A percentile compares a stretch with the other conserved stretches of the same genome.
phyloP scores from a whole-genome alignment of 1,140 invertebrate genomes.

The Polypedilum pembai region DNA sequence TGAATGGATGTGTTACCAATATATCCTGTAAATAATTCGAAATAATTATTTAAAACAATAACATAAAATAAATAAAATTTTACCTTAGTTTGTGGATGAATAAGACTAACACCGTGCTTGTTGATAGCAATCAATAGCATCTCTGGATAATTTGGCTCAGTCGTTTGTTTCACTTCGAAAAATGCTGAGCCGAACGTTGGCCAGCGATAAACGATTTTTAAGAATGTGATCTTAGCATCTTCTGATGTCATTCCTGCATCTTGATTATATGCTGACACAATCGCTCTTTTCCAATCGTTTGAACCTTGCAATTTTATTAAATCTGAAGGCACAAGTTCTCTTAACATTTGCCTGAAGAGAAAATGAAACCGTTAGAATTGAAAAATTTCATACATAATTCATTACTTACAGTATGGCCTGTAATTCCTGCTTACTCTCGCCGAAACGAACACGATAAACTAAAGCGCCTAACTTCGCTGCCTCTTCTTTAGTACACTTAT shows the following conservation, averaged over 20 bases:
- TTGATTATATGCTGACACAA: constrained; percentile 86
- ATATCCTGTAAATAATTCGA: constrained; percentile 68
- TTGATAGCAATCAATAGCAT: constrained; percentile 96
- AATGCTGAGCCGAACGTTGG: constrained; percentile 99
- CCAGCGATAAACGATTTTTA: constrained; percentile 96
- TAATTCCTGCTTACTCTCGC: constrained; percentile 90
- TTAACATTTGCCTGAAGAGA: constrained; percentile 75
- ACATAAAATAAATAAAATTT: constrained; percentile 31
- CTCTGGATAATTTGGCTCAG: constrained; percentile 95
- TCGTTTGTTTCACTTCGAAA: constrained; percentile 98
- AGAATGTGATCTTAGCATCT: constrained; percentile 95
- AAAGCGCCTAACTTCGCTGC: constrained; percentile 86
- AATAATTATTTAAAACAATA: constrained; percentile 32
- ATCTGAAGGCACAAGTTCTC: constrained; percentile 90
- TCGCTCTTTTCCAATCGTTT: constrained; percentile 93
- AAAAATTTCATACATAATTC: neutral
- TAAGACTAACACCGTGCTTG: constrained; percentile 96
- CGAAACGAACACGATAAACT: constrained; percentile 91
- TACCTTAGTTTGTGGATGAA: constrained; percentile 95
- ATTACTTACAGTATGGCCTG: constrained; percentile 78
- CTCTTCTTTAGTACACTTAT: constrained; percentile 90
- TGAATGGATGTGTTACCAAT: constrained; percentile 94
- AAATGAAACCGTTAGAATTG: neutral
- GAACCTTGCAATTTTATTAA: constrained; percentile 84
- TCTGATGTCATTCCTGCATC: constrained; percentile 89